Percentiles rank a stretch among this genome's conserved stretches.
These are phyloP conservation scores for Hirtodrosophila alboralis DNA, from an alignment of 2,888 invertebrate species.

Conservation along the genomic window DNA sequence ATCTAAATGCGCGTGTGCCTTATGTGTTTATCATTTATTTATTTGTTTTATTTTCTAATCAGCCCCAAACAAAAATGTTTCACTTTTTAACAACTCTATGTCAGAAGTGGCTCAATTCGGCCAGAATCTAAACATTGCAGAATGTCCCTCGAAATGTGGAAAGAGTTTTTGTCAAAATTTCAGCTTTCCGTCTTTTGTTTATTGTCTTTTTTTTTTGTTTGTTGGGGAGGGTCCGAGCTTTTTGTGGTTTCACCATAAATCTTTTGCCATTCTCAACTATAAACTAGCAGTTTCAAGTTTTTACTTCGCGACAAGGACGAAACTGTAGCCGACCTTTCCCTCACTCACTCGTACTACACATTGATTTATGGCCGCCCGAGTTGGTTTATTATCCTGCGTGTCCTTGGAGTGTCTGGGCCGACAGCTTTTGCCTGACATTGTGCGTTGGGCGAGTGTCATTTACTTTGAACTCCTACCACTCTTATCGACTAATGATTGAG, in stretches of 20 bases:
- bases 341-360: slow-evolving; percentile 34
- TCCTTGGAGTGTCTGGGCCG: slow-evolving; percentile 19
- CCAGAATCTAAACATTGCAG: no score
- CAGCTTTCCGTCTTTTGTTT: slow-evolving; percentile 13
- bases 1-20: slow-evolving; percentile 1
- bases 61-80: no score
- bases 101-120: no score
- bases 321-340: slow-evolving; percentile 44
- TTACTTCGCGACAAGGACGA: slow-evolving; percentile 30
- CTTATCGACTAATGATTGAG: slow-evolving; percentile 75
- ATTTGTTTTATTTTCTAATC: no score
- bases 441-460: slow-evolving; percentile 28
- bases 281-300: slow-evolving; percentile 37
- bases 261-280: slow-evolving; percentile 59
- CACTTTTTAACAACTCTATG: no score
- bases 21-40: background rate
- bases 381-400: slow-evolving; percentile 52
- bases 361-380: slow-evolving; percentile 65
- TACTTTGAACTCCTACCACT: slow-evolving; percentile 39
- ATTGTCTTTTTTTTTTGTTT: slow-evolving; percentile 19
- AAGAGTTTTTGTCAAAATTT: slow-evolving; percentile 13
- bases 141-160: background rate
- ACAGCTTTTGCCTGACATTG: slow-evolving; percentile 45
- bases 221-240: slow-evolving; percentile 52
- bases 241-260: slow-evolving; percentile 62